A percentile compares a stretch with the other conserved stretches of the same genome.
These are phyloP conservation scores for Danionella cerebrum DNA, from an alignment of 2,113 vertebrate species.

Conservation along the genomic window DNA sequence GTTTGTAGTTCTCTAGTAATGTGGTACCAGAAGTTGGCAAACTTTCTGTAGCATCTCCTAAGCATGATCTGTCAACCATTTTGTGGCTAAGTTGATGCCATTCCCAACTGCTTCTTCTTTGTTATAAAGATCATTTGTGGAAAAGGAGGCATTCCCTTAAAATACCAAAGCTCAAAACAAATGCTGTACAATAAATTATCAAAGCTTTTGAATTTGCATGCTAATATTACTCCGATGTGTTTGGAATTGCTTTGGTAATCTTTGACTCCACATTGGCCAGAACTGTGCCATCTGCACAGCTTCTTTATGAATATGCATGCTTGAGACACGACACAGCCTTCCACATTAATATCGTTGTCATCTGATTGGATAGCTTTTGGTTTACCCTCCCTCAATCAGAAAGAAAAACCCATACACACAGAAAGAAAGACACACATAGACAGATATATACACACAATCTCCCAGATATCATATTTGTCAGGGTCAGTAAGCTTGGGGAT, in stretches of 20 bases:
- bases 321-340: slow-evolving; percentile 79
- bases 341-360: slow-evolving; percentile 98
- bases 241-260: slow-evolving; percentile 48
- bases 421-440: neutral
- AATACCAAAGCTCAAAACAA: too few relatives aligned
- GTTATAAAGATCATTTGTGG: too few relatives aligned
- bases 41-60: too few relatives aligned
- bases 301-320: slow-evolving; percentile 94
- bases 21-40: too few relatives aligned
- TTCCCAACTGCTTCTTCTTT: too few relatives aligned
- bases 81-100: too few relatives aligned
- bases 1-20: too few relatives aligned
- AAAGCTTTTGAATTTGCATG: neutral
- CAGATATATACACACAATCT: neutral
- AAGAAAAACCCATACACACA: neutral
- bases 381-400: slow-evolving; percentile 24
- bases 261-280: slow-evolving; percentile 51
- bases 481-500: slow-evolving; percentile 4
- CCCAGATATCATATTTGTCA: slow-evolving; percentile 19
- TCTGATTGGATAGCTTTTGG: slow-evolving; percentile 75
- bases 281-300: slow-evolving; percentile 78
- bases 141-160: too few relatives aligned
- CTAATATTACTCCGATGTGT: neutral
- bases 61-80: too few relatives aligned
- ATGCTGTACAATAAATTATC: neutral